phyloP scores from a whole-genome alignment of 2,113 vertebrate genomes.

The Smithornis capensis region DNA sequence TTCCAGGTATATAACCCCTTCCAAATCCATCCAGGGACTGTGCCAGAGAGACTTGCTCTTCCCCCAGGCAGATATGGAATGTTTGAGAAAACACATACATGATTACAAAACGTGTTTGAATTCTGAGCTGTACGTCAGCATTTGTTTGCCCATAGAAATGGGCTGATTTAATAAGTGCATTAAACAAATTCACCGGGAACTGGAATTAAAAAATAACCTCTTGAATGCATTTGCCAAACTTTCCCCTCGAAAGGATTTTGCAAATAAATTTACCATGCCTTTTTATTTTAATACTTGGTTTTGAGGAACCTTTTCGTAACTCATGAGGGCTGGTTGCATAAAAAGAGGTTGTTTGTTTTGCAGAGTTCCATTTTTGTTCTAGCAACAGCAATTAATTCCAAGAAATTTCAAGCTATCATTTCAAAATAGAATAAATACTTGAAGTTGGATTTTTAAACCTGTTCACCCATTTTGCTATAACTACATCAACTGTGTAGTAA shows the following conservation, averaged over 20 bases:
- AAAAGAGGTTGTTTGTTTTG: not conserved
- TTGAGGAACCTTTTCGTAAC: not conserved
- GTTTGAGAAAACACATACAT: slow-evolving; percentile 48
- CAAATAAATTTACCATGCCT: not conserved
- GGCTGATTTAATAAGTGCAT: slow-evolving; percentile 7
- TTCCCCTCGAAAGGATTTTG: not conserved
- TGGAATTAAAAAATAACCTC: not conserved
- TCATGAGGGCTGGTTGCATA: not conserved
- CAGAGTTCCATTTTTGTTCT: not conserved
- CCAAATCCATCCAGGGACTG: slow-evolving; percentile 36
- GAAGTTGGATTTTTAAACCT: not conserved
- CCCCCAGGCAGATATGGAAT: slow-evolving; percentile 48
- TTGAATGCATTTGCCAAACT: not conserved
- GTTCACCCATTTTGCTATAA: not conserved
- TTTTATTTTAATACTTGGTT: not conserved
- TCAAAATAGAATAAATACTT: not conserved
- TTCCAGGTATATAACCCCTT: slow-evolving; percentile 59
- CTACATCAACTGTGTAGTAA: slow-evolving; percentile 13
- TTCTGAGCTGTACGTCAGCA: slow-evolving; percentile 16
- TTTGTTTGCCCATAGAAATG: slow-evolving; percentile 46
- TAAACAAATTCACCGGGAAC: not conserved
- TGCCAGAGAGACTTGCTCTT: slow-evolving; percentile 61
- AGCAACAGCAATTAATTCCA: not conserved
- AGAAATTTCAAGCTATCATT: not conserved
- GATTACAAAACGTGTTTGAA: slow-evolving; percentile 41